Base-by-base conservation (phyloP, 37 sponge, comb jelly and placozoan genomes). In the Dysidea cf. avara region DNA sequence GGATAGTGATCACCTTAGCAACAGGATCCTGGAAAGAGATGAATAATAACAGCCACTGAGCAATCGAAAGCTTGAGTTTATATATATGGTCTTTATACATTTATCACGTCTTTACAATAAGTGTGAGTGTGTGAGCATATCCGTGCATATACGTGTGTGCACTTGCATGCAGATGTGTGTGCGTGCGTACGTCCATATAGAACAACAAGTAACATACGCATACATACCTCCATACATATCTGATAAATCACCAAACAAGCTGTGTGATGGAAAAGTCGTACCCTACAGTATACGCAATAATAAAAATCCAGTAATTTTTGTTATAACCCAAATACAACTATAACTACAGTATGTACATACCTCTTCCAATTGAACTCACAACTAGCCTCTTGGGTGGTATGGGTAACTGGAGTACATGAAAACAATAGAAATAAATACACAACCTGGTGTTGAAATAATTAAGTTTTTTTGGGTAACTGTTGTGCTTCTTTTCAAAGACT, bases 321-420 rank as follows among this genome's bases (percentile, higher is more conserved):
- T n/a, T n/a, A n/a, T n/a, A n/a, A n/a, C n/a, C n/a, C n/a, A n/a
- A n/a, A n/a, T n/a, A n/a, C n/a, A n/a, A n/a, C n/a, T n/a, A n/a
- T n/a, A n/a, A n/a, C 96, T 93, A 38, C 31, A 53, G 24, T 31
- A 56, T 39, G 3, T 9, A 11, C 55, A 30, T 46, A 93, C 94
- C 94, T 92, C 59, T 83, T 85, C 96, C 96, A 96, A 30, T 58
- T 68, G 61, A 96, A 96, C 48, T 88, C 90, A 38, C 80, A 81
- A 33, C 71, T 82, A 35, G 50, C 75, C 14, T 74, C 82, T 25
- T 86, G 75, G 13, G 37, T 54, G 21, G 37, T 69, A 48, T 89
- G 79, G 30, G 80, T 74, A 32, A 89, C 87, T 84, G 60, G 7
- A 21, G n/a, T 9, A 11, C 2, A 64, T 13, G 22, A 71, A 22